Conservation (phyloP, 2,888 invertebrate species). For the Biston betularia region DNA sequence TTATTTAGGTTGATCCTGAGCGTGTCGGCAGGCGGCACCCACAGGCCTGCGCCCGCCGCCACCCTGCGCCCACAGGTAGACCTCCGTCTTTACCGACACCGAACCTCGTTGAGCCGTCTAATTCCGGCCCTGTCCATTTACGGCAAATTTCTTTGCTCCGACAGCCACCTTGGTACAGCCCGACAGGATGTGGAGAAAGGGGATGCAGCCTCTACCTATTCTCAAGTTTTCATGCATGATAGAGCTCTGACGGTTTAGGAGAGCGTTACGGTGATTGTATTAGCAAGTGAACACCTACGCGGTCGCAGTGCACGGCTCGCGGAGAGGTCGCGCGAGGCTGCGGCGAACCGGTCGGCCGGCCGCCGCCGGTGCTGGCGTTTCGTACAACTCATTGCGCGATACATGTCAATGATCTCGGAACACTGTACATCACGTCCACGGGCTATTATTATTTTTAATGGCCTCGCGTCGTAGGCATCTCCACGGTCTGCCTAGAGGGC, state of each 20-base stretch:
- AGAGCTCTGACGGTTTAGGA: constrained; percentile 14
- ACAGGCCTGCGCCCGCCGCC: constrained; percentile 46
- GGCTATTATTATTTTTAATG: constrained; percentile 46
- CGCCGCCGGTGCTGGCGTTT: constrained; percentile 54
- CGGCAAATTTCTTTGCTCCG: constrained; percentile 10
- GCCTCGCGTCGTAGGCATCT: constrained; percentile 36
- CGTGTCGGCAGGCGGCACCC: constrained; percentile 59
- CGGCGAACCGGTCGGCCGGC: constrained; percentile 53
- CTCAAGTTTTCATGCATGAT: constrained; percentile 17
- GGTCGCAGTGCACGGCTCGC: constrained; percentile 21
- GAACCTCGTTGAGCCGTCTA: constrained; percentile 35
- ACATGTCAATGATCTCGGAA: constrained; percentile 62
- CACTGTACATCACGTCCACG: constrained; percentile 44
- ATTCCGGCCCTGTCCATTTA: constrained; percentile 24
- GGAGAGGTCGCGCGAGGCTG: constrained; percentile 40
- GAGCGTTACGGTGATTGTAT: constrained; percentile 31
- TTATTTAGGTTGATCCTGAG: constrained; percentile 82
- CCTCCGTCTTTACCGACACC: constrained; percentile 50
- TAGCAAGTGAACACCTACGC: constrained; percentile 37
- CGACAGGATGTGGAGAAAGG: constrained; percentile 4
- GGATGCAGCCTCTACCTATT: constrained; percentile 12
- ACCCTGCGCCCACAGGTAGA: constrained; percentile 43
- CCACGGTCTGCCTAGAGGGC: constrained; percentile 24
- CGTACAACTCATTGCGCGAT: constrained; percentile 56
- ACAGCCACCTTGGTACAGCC: constrained; percentile 13